Evolutionary conservation across 2,113 vertebrate genomes (phyloP).

Genomic region (Tragulus kanchil): DNA sequence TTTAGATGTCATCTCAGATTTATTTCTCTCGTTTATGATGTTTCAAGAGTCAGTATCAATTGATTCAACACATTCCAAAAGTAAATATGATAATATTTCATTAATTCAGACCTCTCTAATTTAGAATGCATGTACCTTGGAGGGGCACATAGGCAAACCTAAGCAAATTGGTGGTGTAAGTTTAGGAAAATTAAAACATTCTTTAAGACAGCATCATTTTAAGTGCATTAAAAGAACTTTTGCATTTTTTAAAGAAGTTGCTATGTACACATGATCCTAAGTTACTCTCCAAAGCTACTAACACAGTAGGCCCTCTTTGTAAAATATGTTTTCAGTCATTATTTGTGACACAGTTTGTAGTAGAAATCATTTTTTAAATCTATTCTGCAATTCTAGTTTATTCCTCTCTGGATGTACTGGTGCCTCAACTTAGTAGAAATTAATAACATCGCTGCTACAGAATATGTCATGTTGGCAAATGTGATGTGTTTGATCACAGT

Average conservation of each 20-base stretch:
- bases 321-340: not conserved
- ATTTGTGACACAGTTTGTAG: not conserved
- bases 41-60: conserved; percentile 55
- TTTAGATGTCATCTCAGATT: not conserved
- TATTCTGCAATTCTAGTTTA: not conserved
- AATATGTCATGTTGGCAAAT: not conserved
- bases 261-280: not conserved
- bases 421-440: not conserved
- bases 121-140: not conserved
- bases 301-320: not conserved
- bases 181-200: not conserved
- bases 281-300: not conserved
- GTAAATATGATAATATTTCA: not conserved
- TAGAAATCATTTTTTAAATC: not conserved
- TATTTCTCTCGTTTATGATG: not conserved
- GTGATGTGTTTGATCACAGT: conserved; percentile 1
- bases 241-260: not conserved
- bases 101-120: conserved; percentile 26
- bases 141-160: not conserved
- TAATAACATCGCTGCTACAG: not conserved
- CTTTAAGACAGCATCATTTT: not conserved
- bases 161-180: not conserved
- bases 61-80: conserved; percentile 12
- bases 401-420: not conserved
- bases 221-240: conserved; percentile 19